Evolutionary conservation across 2,888 invertebrate species (phyloP).

Genomic region (Dasysyrphus albostriatus): DNA sequence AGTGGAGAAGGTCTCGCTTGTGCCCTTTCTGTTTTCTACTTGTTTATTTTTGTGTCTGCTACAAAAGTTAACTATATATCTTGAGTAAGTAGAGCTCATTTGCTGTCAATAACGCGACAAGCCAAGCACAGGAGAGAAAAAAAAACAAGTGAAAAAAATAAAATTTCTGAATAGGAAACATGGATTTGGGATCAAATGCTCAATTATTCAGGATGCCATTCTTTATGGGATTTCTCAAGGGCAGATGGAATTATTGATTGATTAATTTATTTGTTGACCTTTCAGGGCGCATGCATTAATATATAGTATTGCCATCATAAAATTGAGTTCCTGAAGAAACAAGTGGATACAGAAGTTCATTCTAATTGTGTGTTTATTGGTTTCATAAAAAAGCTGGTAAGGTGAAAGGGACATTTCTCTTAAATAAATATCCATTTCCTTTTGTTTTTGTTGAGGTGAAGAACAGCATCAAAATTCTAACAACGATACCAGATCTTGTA

Average conservation of each 20-base stretch:
- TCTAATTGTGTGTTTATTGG: too few relatives aligned
- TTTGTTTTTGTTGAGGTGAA: too few relatives aligned
- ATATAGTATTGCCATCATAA: neutral
- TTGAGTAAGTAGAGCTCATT: slow-evolving; percentile 30
- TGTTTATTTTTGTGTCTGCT: slow-evolving; percentile 19
- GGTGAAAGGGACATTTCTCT: too few relatives aligned
- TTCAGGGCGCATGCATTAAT: slow-evolving; percentile 48
- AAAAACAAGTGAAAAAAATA: slow-evolving; percentile 9
- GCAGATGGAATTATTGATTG: slow-evolving; percentile 63
- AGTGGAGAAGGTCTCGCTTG: slow-evolving; percentile 2
- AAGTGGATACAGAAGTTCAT: too few relatives aligned
- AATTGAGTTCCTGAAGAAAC: neutral
- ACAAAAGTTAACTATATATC: slow-evolving; percentile 6
- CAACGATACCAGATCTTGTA: too few relatives aligned
- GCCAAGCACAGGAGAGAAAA: slow-evolving; percentile 40
- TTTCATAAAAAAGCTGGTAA: too few relatives aligned
- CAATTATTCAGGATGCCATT: slow-evolving; percentile 45
- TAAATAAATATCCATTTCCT: too few relatives aligned
- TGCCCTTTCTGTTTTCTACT: neutral
- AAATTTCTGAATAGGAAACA: slow-evolving; percentile 29
- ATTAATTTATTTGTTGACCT: slow-evolving; percentile 59
- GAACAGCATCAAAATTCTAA: too few relatives aligned
- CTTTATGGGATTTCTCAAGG: slow-evolving; percentile 36
- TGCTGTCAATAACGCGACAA: slow-evolving; percentile 69
- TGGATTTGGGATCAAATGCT: slow-evolving; percentile 27